A percentile compares a stretch with the other conserved stretches of the same genome.
phyloP scores from a whole-genome alignment of 2,113 vertebrate species.

The Procavia capensis region DNA sequence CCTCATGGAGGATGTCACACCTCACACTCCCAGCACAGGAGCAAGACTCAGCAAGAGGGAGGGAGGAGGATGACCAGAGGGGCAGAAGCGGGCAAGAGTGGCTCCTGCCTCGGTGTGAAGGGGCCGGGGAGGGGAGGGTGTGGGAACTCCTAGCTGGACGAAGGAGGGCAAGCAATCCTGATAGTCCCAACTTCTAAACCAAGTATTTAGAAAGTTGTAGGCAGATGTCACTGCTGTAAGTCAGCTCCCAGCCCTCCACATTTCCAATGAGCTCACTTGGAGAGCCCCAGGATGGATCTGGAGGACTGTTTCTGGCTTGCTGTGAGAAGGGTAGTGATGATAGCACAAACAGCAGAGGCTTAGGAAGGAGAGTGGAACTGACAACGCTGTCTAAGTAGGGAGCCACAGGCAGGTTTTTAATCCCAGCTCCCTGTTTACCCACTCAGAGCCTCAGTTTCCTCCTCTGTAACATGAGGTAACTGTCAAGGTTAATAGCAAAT shows the following conservation, averaged over 20 bases:
- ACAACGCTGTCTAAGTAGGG: background rate
- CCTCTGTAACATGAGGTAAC: background rate
- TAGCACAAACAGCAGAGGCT: background rate
- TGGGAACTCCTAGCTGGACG: no score
- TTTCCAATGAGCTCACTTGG: no score
- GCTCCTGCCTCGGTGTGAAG: rapidly evolving
- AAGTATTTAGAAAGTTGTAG: background rate
- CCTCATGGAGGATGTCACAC: no score
- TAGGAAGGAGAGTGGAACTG: background rate
- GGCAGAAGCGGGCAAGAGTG: rapidly evolving
- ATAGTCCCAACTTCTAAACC: background rate
- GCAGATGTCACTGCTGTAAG: background rate
- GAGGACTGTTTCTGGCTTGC: background rate
- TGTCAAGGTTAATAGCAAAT: background rate
- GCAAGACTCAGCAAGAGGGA: background rate
- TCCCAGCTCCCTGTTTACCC: background rate
- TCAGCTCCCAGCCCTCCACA: background rate
- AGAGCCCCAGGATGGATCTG: background rate
- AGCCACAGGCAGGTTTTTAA: background rate
- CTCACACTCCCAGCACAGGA: background rate
- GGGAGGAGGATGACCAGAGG: no score
- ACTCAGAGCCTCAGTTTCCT: background rate
- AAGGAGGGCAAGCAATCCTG: no score
- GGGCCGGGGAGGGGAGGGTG: background rate
- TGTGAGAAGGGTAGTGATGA: background rate